Conservation (phyloP, 2,797 vertebrate species). For the Thripadectes ignobilis region DNA sequence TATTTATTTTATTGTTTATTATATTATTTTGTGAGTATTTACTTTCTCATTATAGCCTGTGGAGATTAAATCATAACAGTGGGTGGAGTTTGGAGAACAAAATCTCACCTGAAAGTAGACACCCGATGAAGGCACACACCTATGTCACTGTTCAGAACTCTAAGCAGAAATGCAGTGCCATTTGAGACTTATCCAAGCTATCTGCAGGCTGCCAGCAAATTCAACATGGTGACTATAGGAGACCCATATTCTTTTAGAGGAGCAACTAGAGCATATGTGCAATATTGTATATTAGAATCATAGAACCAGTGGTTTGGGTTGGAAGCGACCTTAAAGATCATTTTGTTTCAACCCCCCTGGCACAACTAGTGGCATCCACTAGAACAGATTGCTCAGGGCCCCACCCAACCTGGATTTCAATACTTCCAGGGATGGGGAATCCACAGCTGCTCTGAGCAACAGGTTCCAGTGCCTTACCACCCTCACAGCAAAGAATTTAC, state of each 20-base stretch:
- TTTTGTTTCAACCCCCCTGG: background rate
- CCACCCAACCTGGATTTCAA: background rate
- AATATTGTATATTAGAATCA: background rate
- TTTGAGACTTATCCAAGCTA: background rate
- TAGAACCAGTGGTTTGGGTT: background rate
- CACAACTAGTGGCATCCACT: too few species aligned
- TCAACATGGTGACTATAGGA: rapidly evolving
- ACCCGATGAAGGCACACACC: background rate
- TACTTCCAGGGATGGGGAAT: background rate
- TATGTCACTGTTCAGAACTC: background rate
- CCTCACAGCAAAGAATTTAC: background rate
- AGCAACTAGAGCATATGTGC: background rate
- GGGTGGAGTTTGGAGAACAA: background rate
- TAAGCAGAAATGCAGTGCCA: background rate
- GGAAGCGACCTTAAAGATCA: background rate
- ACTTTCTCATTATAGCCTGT: background rate
- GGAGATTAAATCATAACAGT: background rate
- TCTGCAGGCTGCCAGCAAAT: background rate
- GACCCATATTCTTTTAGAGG: background rate
- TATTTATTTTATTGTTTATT: background rate
- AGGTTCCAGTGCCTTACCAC: background rate
- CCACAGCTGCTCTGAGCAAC: background rate
- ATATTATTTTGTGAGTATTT: background rate
- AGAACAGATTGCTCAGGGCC: background rate
- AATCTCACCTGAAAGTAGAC: background rate